Percentiles rank a stretch among this genome's conserved stretches.
phyloP scores from a whole-genome alignment of 2,888 invertebrate genomes.

The Acleris holmiana region DNA sequence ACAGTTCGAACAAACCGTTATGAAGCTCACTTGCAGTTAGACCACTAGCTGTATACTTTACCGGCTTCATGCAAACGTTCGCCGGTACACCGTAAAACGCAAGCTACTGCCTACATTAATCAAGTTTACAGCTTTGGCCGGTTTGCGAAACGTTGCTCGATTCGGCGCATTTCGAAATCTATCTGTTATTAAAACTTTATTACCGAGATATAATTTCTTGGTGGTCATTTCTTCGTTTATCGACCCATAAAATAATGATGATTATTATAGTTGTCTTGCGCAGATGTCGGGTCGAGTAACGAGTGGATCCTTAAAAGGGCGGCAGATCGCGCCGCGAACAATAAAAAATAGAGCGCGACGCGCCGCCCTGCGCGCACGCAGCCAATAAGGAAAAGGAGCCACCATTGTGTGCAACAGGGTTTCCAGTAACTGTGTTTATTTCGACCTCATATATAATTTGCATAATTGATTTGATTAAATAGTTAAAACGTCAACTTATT shows the following conservation, averaged over 20 bases:
- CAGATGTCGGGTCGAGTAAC: slow-evolving; percentile 11
- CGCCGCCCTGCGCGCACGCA: slow-evolving; percentile 20
- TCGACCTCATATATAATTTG: background rate
- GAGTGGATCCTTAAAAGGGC: slow-evolving; percentile 20
- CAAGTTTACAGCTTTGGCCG: slow-evolving; percentile 24
- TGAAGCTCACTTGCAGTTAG: slow-evolving; percentile 14
- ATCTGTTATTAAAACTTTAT: slow-evolving; percentile 26
- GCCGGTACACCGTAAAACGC: background rate
- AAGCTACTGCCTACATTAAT: background rate
- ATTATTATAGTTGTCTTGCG: background rate
- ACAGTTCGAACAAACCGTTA: slow-evolving; percentile 13
- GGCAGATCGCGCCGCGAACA: slow-evolving; percentile 19
- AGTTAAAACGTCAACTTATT: no score
- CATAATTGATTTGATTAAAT: background rate
- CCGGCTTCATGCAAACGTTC: background rate
- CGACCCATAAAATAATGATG: slow-evolving; percentile 15
- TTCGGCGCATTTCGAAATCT: slow-evolving; percentile 31
- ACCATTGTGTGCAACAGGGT: slow-evolving; percentile 31
- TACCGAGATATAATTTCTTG: slow-evolving; percentile 14
- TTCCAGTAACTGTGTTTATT: slow-evolving; percentile 15
- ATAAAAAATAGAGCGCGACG: slow-evolving; percentile 34
- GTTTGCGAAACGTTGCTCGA: slow-evolving; percentile 30
- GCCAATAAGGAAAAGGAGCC: slow-evolving; percentile 30
- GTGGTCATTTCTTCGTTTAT: slow-evolving; percentile 15
- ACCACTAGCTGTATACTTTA: background rate